phyloP scores from a whole-genome alignment of 1,140 invertebrate genomes.

The Physella acuta region DNA sequence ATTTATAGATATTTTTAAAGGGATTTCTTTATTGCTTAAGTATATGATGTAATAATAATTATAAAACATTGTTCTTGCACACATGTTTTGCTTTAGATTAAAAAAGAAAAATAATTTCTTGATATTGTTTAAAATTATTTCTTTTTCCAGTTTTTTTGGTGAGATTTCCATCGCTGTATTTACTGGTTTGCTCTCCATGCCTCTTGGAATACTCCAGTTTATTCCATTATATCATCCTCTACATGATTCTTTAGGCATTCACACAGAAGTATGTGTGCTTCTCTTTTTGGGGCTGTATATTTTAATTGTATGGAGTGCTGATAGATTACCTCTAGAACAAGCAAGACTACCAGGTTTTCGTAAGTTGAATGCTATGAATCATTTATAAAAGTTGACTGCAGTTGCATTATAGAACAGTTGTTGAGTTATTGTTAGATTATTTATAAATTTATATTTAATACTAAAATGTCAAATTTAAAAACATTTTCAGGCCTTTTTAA shows the following conservation, averaged over 20 bases:
- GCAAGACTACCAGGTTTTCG: conserved; percentile 14
- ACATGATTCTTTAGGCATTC: conserved; percentile 70
- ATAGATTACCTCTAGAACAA: conserved; percentile 32
- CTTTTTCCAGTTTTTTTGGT: conserved; percentile 62
- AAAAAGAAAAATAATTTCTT: no score
- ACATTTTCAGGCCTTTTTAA: conserved; percentile 41
- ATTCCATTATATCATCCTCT: conserved; percentile 74
- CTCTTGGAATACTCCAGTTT: conserved; percentile 72
- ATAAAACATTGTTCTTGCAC: no score
- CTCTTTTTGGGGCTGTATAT: conserved; percentile 64
- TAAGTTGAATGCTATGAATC: conserved; percentile 8
- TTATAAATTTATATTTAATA: no score
- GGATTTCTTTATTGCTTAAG: background rate
- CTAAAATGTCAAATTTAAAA: no score
- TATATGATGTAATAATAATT: background rate
- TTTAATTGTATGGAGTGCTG: conserved; percentile 60
- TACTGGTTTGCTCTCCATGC: conserved; percentile 69
- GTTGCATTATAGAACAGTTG: conserved; percentile 1
- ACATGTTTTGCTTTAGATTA: no score
- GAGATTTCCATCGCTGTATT: conserved; percentile 66
- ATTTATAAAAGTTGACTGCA: background rate
- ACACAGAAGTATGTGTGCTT: conserved; percentile 73
- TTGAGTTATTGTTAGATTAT: no score
- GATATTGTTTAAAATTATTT: no score
- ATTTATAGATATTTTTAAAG: background rate